These are phyloP conservation scores for Cylindroiulus punctatus DNA, from an alignment of 2,888 invertebrate genomes.

Conservation along the genomic window DNA sequence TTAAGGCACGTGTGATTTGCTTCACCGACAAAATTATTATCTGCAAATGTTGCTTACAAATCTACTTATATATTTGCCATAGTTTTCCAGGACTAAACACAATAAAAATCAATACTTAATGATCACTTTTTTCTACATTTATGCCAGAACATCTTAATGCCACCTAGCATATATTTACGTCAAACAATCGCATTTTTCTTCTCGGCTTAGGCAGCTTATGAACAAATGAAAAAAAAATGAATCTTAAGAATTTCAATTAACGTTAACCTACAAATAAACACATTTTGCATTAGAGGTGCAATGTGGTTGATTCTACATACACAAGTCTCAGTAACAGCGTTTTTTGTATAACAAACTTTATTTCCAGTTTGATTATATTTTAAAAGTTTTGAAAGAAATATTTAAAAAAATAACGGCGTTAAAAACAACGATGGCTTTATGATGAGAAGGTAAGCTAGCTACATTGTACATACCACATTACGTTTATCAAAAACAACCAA, in stretches of 20 bases:
- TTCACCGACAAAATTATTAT: constrained; percentile 34
- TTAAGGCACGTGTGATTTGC: constrained; percentile 42
- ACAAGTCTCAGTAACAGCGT: no score
- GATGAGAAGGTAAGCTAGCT: no score
- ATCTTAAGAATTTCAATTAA: constrained; percentile 42
- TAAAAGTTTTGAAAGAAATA: no score
- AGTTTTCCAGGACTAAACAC: constrained; percentile 41
- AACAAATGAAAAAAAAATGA: background rate
- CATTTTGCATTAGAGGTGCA: background rate
- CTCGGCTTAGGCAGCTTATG: background rate
- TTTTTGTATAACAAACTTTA: no score
- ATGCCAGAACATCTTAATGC: constrained; percentile 11
- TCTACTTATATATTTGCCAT: constrained; percentile 40
- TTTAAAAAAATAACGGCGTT: no score
- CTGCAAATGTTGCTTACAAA: constrained; percentile 10
- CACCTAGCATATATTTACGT: constrained; percentile 8
- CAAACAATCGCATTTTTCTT: constrained; percentile 4
- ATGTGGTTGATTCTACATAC: background rate
- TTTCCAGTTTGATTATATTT: no score
- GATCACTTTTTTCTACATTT: constrained; percentile 41
- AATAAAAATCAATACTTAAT: constrained; percentile 47
- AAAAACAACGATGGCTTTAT: no score
- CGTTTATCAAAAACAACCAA: no score
- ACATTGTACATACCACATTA: no score
- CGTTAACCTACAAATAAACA: background rate